These are phyloP conservation scores for Bufo gargarizans DNA, from an alignment of 2,113 vertebrate genomes.

Conservation along the genomic window DNA sequence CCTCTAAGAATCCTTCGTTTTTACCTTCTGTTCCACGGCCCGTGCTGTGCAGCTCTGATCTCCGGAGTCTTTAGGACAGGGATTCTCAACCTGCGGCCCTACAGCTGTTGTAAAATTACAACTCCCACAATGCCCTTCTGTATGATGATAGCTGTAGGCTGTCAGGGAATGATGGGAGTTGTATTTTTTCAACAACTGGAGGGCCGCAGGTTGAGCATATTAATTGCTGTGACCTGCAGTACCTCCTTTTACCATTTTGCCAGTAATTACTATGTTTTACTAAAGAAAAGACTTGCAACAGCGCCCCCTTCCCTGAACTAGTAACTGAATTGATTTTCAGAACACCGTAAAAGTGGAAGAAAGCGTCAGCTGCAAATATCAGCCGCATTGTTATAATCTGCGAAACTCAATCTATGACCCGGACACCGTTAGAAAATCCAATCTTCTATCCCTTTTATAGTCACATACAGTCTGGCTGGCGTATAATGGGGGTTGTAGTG, in stretches of 20 bases:
- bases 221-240: background rate
- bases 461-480: too few relatives aligned
- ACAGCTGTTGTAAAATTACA: too few relatives aligned
- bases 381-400: background rate
- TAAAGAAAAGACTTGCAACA: background rate
- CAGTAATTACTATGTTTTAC: background rate
- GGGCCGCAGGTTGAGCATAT: too few relatives aligned
- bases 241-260: background rate
- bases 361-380: background rate
- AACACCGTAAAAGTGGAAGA: background rate
- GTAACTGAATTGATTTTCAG: background rate
- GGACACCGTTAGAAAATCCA: background rate
- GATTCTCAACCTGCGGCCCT: too few relatives aligned
- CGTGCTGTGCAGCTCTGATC: too few relatives aligned
- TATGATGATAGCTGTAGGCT: too few relatives aligned
- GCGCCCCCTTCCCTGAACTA: background rate
- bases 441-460: background rate
- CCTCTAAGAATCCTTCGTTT: background rate
- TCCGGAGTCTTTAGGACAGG: too few relatives aligned
- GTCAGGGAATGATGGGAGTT: too few relatives aligned
- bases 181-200: too few relatives aligned
- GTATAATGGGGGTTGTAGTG: background rate
- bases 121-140: too few relatives aligned
- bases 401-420: background rate
- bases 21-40: too few relatives aligned